Evolutionary conservation across 1,140 invertebrate genomes (phyloP), one percentile per base, ranked within the genome.

Genomic region (Pseudomyrmex pallidus): DNA sequence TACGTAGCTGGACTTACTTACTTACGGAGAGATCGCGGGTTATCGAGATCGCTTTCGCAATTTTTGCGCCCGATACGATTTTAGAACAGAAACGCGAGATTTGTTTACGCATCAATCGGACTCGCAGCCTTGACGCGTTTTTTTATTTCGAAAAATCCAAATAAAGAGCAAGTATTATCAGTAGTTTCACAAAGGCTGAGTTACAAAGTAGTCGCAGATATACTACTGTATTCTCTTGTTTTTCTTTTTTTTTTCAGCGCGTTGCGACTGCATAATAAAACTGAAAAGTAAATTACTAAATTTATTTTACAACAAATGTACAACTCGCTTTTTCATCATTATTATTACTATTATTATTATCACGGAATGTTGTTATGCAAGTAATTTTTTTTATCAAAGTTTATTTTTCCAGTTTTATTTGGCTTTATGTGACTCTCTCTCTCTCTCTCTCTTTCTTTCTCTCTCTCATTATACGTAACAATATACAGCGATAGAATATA

Each of bases 61-160:
- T 59, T 77, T 72, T 56, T 54, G 48, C n/a, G 3, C 44, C 59
- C 50, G 15, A 17, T 46, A 54, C 52, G 20, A 57, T 72, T 84
- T 77, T 35, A 59, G 22, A 72, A 70, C 54, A 59, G 7, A 57
- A 78, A 4, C 44, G 46, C 25, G 25, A 25, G 25, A 25, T 35
- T 20, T 72, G 59, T 70, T 25, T n/a, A 15, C 22, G 44, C n/a
- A 44, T 7, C 12, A 57, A 78, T 68, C 10, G 22, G 12, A 1
- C 2, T 5, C 4, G 46, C 35, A 68, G 10, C 35, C 64, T 78
- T 70, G 76, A 48, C 9, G 50, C 13, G 35, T 35, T 5, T 35
- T 35, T 35, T 35, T 35, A 35, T 35, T 35, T 35, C 35, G 35
- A 35, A 35, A 35, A 35, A 35, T 35, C 0, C 35, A 35, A 35